A percentile compares a stretch with the other conserved stretches of the same genome.
Evolutionary conservation across 2,888 invertebrate species (phyloP).

Genomic region (Margaritifera margaritifera): DNA sequence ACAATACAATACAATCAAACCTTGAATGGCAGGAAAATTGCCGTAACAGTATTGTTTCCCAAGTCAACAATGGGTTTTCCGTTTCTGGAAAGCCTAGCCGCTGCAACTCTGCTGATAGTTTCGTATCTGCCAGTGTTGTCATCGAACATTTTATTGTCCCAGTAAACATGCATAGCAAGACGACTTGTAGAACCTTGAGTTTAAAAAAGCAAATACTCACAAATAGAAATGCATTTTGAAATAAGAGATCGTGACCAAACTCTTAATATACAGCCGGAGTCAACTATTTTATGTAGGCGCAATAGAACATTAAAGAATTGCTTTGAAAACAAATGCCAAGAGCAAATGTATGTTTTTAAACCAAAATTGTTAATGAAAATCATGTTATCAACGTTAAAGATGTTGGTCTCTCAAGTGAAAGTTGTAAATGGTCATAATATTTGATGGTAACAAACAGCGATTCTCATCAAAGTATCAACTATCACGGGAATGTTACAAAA

Average conservation of each 20-base stretch:
- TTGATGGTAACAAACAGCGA: too few relatives aligned
- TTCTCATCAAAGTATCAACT: too few relatives aligned
- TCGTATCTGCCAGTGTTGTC: slow-evolving; percentile 16
- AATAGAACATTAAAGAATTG: neutral
- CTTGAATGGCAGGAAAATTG: slow-evolving; percentile 40
- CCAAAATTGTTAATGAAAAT: too few relatives aligned
- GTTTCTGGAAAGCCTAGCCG: slow-evolving; percentile 31
- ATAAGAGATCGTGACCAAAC: neutral
- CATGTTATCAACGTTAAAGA: too few relatives aligned
- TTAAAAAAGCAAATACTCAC: slow-evolving; percentile 4
- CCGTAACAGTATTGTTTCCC: slow-evolving; percentile 31
- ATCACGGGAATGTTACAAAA: too few relatives aligned
- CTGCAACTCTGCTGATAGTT: slow-evolving; percentile 38
- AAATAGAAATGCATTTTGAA: neutral
- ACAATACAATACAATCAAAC: slow-evolving; percentile 18
- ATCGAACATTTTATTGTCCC: slow-evolving; percentile 33
- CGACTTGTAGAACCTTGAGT: slow-evolving; percentile 4
- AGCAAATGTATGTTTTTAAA: too few relatives aligned
- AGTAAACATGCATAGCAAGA: slow-evolving; percentile 35
- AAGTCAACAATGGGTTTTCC: slow-evolving; percentile 30
- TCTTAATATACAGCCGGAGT: neutral
- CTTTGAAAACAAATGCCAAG: too few relatives aligned
- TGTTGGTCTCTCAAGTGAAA: too few relatives aligned
- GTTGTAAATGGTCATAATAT: too few relatives aligned
- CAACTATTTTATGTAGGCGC: neutral